A percentile compares a stretch with the other conserved stretches of the same genome.
Evolutionary conservation across 2,113 vertebrate genomes (phyloP).

Genomic region (Callipepla squamata): DNA sequence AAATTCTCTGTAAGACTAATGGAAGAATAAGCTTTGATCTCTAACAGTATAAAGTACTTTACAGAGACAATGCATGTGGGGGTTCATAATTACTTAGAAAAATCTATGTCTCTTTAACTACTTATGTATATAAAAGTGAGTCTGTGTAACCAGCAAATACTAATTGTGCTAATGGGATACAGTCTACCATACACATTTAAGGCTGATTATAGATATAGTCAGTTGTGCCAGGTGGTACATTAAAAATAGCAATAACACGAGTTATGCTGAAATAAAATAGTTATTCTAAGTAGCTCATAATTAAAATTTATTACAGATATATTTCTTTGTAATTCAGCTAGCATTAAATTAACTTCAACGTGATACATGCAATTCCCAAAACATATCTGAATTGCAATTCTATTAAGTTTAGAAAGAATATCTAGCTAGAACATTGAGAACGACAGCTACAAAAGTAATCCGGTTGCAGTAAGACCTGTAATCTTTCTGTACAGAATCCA

Average conservation of each 20-base stretch:
- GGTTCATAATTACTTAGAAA: neutral
- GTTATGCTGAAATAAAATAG: neutral
- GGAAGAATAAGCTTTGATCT: conserved; percentile 15
- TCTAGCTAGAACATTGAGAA: neutral
- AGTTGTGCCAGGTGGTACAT: neutral
- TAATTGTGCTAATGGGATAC: neutral
- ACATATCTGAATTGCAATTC: neutral
- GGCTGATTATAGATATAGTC: neutral
- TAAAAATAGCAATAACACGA: neutral
- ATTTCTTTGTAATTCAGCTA: neutral
- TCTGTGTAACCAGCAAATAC: too few relatives aligned
- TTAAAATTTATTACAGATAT: neutral
- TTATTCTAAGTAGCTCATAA: neutral
- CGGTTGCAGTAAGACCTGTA: neutral
- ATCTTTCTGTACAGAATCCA: neutral
- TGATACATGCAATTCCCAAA: neutral
- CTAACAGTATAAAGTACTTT: neutral
- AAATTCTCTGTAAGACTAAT: neutral
- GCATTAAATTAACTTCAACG: neutral
- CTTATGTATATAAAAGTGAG: neutral
- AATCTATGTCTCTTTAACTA: neutral
- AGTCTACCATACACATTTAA: neutral
- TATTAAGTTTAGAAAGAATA: neutral
- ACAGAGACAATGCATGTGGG: neutral
- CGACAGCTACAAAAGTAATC: neutral